Conservation (phyloP, 2,797 vertebrate genomes). For the Pempheris klunzingeri region DNA sequence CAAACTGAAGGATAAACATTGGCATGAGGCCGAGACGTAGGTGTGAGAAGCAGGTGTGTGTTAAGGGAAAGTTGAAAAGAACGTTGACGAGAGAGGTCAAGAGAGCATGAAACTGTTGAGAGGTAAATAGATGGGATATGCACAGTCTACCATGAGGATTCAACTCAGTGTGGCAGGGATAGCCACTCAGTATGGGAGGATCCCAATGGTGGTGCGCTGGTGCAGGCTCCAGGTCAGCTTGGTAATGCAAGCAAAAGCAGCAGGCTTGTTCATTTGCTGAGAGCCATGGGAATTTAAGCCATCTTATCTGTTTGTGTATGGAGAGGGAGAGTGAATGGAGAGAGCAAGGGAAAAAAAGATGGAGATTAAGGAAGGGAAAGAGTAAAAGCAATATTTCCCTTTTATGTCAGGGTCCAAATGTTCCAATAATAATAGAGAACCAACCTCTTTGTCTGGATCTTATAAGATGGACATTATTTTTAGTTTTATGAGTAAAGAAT, state of each 20-base stretch:
- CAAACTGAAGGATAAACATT: too few species aligned
- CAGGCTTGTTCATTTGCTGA: constrained; percentile 17
- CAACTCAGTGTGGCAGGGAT: too few species aligned
- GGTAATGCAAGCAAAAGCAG: constrained; percentile 29
- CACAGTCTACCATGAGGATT: too few species aligned
- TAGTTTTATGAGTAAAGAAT: constrained; percentile 3
- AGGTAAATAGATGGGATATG: too few species aligned
- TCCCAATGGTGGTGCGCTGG: too few species aligned
- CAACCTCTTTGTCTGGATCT: neutral
- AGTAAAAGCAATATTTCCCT: constrained; percentile 3
- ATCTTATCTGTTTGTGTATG: constrained; percentile 26
- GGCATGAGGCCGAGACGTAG: too few species aligned
- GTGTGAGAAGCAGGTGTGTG: too few species aligned
- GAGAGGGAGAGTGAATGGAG: neutral
- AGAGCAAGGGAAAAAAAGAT: neutral
- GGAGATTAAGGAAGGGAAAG: neutral
- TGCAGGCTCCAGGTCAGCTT: too few species aligned
- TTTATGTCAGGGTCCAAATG: constrained; percentile 45
- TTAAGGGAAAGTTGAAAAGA: too few species aligned
- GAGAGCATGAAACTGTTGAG: too few species aligned
- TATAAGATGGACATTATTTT: neutral
- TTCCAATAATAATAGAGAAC: constrained; percentile 9
- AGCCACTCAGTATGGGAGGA: too few species aligned
- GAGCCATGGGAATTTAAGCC: neutral
- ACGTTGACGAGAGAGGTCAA: too few species aligned